Conservation (phyloP, 2,888 invertebrate species). For the Iselma pallidipennis region DNA sequence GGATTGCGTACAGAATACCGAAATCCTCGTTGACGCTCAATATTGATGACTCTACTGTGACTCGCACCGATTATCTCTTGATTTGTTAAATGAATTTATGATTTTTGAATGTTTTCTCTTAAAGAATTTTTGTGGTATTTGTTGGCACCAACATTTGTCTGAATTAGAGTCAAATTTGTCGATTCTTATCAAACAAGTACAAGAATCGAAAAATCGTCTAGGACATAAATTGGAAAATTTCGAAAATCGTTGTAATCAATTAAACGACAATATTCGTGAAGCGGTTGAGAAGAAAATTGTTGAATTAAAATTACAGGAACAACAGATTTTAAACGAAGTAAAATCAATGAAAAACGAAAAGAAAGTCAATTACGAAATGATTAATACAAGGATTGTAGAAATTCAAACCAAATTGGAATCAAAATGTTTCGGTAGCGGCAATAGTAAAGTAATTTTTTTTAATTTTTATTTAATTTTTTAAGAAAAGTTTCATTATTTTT, state of each 20-base stretch:
- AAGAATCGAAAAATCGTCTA: slow-evolving; percentile 59
- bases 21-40: too few relatives aligned
- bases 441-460: slow-evolving; percentile 29
- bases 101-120: too few relatives aligned
- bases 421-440: not conserved
- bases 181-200: slow-evolving; percentile 62
- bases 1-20: too few relatives aligned
- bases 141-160: slow-evolving; percentile 64
- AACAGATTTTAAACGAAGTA: slow-evolving; percentile 56
- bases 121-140: slow-evolving; percentile 64
- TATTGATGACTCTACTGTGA: too few relatives aligned
- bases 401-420: slow-evolving; percentile 52
- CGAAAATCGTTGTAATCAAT: slow-evolving; percentile 61
- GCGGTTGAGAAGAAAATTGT: slow-evolving; percentile 61
- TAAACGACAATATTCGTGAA: slow-evolving; percentile 59
- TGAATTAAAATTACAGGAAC: slow-evolving; percentile 49
- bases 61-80: too few relatives aligned
- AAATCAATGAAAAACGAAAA: slow-evolving; percentile 55
- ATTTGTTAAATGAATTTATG: too few relatives aligned
- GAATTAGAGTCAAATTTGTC: slow-evolving; percentile 63
- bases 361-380: slow-evolving; percentile 57
- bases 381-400: slow-evolving; percentile 57
- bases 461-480: slow-evolving; percentile 4
- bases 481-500: slow-evolving; percentile 14
- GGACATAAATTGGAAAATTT: slow-evolving; percentile 63